Base-by-base conservation (phyloP, 53 echinoderm and acorn worm species). In the Apostichopus leukothele region DNA sequence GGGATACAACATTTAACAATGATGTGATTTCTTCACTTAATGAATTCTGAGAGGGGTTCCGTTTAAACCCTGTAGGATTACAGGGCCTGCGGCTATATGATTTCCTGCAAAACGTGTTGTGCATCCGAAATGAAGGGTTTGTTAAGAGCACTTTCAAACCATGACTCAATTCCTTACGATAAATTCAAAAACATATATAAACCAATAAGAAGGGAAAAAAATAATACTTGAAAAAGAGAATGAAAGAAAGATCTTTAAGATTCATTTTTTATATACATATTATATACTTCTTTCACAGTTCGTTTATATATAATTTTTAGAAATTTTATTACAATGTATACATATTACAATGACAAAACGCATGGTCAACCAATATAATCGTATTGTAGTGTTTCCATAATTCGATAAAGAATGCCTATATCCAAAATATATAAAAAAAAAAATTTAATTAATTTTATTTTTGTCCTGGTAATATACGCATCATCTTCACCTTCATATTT, bases 1-100 rank as follows among this genome's bases (percentile, higher is more conserved):
- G 85, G 63, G 85, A 85, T 85, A 85, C 60, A 85, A 85, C 85
- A 85, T 85, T 85, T 85, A 85, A 85, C 85, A 85, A 85, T 85
- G 85, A 85, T 85, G 85, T 67, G 85, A 85, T 66, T 85, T 67
- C 50, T 67, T 71, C 71, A 71, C 18, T 71, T 85, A 85, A 85
- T 85, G 85, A 26, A 85, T 85, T 85, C 85, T 50, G 50, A 85
- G 85, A 85, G 85, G 85, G 85, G 85, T 85, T 85, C 85, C 60
- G 50, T 85, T 66, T 67, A 63, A 67, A 60, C 85, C 85, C 85
- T 25, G 85, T 16, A 85, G 85, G 85, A 85, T 81, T 81, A 81
- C 54, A 81, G 81, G 81, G 81, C 81, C 59, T 59, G 81, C 54
- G 59, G 81, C 81, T 54, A 55, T 54, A 81, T 81, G 81, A 54